A percentile compares a stretch with the other conserved stretches of the same genome.
Evolutionary conservation across 2,888 invertebrate genomes (phyloP).

Genomic region (Cantharis lateralis): DNA sequence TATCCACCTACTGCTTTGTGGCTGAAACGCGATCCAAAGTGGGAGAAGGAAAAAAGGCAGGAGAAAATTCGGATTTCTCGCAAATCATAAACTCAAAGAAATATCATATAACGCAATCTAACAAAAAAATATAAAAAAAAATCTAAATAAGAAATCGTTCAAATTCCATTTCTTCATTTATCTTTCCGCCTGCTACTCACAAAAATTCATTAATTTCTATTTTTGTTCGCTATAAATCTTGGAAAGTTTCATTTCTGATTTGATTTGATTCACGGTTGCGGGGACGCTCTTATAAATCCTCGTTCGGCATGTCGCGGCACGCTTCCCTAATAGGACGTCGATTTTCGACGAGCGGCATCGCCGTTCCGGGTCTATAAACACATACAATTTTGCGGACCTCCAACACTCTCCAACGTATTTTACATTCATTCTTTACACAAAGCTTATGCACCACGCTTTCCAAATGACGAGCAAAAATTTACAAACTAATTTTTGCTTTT

Average conservation of each 20-base stretch:
- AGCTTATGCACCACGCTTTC: background rate
- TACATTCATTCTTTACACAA: background rate
- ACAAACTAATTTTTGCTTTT: background rate
- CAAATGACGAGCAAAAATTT: background rate
- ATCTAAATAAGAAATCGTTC: constrained; percentile 30
- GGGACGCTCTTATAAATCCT: constrained; percentile 45
- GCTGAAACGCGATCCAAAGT: constrained; percentile 19
- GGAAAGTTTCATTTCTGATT: constrained; percentile 46
- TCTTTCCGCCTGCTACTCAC: constrained; percentile 22
- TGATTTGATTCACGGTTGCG: constrained; percentile 37
- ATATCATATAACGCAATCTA: constrained; percentile 16
- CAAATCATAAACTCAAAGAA: constrained; percentile 24
- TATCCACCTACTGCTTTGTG: constrained; percentile 6
- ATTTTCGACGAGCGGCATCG: constrained; percentile 23
- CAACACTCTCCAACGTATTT: background rate
- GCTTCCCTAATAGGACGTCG: constrained; percentile 43
- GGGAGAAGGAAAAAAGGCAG: background rate
- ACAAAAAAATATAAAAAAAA: constrained; percentile 14
- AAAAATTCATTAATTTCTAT: constrained; percentile 49
- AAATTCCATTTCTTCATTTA: constrained; percentile 31
- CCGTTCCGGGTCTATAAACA: constrained; percentile 4
- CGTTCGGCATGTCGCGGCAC: constrained; percentile 49
- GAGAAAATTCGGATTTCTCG: constrained; percentile 22
- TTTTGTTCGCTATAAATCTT: constrained; percentile 46
- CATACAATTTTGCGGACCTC: background rate